These are phyloP conservation scores for Bujurquina vittata DNA, from an alignment of 2,113 vertebrate genomes.

Conservation along the genomic window DNA sequence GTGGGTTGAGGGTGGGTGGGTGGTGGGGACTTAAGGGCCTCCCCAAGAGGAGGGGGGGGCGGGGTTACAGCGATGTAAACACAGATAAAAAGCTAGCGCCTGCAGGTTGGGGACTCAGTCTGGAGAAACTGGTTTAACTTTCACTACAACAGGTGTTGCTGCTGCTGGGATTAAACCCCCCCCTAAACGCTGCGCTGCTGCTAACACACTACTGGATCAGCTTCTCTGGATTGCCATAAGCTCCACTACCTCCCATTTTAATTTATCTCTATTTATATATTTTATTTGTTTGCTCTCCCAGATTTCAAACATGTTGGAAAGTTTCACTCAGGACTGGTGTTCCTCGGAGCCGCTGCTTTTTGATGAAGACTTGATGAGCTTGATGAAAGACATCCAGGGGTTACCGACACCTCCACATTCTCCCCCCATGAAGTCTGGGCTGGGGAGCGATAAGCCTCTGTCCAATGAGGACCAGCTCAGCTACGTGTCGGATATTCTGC, in stretches of 20 bases:
- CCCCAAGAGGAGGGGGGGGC: slow-evolving; percentile 19
- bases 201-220: slow-evolving; percentile 18
- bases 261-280: background rate
- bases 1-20: slow-evolving; percentile 19
- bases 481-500: slow-evolving; percentile 80
- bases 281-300: slow-evolving; percentile 24
- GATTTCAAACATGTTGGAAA: slow-evolving; percentile 78
- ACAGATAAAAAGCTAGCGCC: slow-evolving; percentile 38
- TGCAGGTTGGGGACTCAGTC: slow-evolving; percentile 16
- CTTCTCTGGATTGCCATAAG: slow-evolving; percentile 22
- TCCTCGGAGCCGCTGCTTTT: slow-evolving; percentile 81
- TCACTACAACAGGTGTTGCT: slow-evolving; percentile 36
- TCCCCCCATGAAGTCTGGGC: slow-evolving; percentile 71
- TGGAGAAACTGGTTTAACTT: slow-evolving; percentile 35
- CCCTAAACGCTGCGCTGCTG: background rate
- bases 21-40: background rate
- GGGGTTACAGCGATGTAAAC: slow-evolving; percentile 61
- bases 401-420: slow-evolving; percentile 80
- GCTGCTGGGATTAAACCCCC: slow-evolving; percentile 11
- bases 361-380: slow-evolving; percentile 78
- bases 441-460: slow-evolving; percentile 56
- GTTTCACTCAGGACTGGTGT: slow-evolving; percentile 78
- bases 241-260: background rate
- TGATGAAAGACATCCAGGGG: slow-evolving; percentile 81
- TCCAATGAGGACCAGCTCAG: slow-evolving; percentile 83